Conservation (phyloP, 2,113 vertebrate genomes). For the Paedocypris sp. region DNA sequence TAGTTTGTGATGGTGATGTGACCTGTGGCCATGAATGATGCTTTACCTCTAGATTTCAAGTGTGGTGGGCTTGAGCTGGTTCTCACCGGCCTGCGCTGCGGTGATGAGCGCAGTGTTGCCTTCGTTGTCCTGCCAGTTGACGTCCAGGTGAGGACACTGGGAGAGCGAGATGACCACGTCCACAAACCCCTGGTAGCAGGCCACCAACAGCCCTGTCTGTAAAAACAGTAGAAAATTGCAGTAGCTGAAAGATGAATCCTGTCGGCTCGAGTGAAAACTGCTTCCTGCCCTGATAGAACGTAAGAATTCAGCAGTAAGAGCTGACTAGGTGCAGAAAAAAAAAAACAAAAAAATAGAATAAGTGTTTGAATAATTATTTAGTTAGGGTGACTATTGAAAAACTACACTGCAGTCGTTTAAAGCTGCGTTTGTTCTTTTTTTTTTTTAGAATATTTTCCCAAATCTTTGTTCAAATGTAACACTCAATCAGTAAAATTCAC, state of each 20-base stretch:
- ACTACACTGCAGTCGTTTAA: too few species aligned
- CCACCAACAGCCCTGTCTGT: slow-evolving; percentile 82
- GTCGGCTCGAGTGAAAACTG: too few species aligned
- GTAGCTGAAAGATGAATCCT: too few species aligned
- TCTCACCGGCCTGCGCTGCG: slow-evolving; percentile 87
- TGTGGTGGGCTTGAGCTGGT: neutral
- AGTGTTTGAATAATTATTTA: too few species aligned
- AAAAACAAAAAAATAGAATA: neutral
- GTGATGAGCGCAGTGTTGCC: slow-evolving; percentile 92
- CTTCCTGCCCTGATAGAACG: too few species aligned
- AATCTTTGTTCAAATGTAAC: too few species aligned
- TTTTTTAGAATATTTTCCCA: too few species aligned
- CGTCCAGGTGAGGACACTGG: slow-evolving; percentile 82
- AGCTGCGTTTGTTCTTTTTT: too few species aligned
- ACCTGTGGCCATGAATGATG: slow-evolving; percentile 54
- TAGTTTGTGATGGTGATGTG: slow-evolving; percentile 88
- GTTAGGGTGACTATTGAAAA: too few species aligned
- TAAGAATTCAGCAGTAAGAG: too few species aligned
- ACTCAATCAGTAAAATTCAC: too few species aligned
- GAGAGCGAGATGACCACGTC: slow-evolving; percentile 81
- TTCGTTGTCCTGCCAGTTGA: slow-evolving; percentile 96
- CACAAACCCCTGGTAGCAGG: slow-evolving; percentile 91
- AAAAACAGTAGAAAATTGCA: slow-evolving; percentile 16
- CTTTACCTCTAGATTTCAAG: neutral
- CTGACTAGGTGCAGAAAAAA: neutral